These are phyloP conservation scores for Cerastoderma edule DNA, from an alignment of 2,888 invertebrate species.

Conservation along the genomic window DNA sequence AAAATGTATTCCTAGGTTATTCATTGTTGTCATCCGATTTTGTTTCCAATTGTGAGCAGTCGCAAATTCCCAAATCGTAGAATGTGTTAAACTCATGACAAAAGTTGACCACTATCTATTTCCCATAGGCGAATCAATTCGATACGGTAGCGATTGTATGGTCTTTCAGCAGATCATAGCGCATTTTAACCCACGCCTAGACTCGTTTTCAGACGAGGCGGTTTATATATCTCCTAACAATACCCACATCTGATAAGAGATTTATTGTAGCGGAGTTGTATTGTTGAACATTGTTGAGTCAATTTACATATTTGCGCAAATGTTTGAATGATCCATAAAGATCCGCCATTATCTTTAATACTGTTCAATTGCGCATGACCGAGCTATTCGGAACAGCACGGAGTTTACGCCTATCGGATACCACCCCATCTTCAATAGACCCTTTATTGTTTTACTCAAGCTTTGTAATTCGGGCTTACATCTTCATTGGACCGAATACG, in stretches of 20 bases:
- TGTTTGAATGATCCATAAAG: constrained; percentile 49
- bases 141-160: no score
- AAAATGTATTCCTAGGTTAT: no score
- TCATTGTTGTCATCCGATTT: no score
- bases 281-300: constrained; percentile 40
- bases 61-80: no score
- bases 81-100: no score
- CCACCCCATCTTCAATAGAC: constrained; percentile 1
- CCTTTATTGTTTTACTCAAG: not conserved
- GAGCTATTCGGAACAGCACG: constrained; percentile 26
- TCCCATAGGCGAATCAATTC: no score
- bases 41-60: no score
- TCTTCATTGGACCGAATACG: constrained; percentile 9
- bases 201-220: no score
- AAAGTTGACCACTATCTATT: no score
- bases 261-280: constrained; percentile 41
- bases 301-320: constrained; percentile 59
- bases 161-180: no score
- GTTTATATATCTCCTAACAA: no score
- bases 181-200: no score
- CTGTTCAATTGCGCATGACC: constrained; percentile 48
- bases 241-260: constrained; percentile 46
- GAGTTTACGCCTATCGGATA: constrained; percentile 23
- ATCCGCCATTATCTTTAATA: constrained; percentile 32
- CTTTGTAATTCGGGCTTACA: constrained; percentile 1